Percentiles rank a stretch among this genome's conserved stretches.
Evolutionary conservation across 2,888 invertebrate species (phyloP).

Genomic region (Drosophila kambysellisi): DNA sequence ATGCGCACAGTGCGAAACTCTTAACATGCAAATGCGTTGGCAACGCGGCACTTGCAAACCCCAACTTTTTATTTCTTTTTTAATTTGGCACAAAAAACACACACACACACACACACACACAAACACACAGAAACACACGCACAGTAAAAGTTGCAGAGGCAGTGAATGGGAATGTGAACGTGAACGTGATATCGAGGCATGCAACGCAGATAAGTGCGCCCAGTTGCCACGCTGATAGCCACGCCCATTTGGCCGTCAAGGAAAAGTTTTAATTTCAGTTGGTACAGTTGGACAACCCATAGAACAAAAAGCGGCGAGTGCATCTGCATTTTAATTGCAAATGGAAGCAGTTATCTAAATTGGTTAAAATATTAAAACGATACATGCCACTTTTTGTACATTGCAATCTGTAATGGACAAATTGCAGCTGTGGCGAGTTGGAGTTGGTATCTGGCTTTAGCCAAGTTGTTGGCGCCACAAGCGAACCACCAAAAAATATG

Average conservation of each 20-base stretch:
- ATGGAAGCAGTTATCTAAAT: slow-evolving; percentile 84
- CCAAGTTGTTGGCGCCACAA: slow-evolving; percentile 36
- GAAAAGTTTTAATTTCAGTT: slow-evolving; percentile 80
- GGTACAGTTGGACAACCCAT: slow-evolving; percentile 39
- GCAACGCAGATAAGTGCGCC: slow-evolving; percentile 72
- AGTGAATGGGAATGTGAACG: slow-evolving; percentile 12
- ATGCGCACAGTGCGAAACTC: slow-evolving; percentile 76
- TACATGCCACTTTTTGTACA: slow-evolving; percentile 47
- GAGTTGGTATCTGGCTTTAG: slow-evolving; percentile 1
- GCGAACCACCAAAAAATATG: slow-evolving; percentile 8
- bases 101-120: slow-evolving; percentile 22
- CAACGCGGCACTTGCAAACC: slow-evolving; percentile 24
- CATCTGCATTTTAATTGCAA: slow-evolving; percentile 82
- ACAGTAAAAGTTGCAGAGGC: slow-evolving; percentile 17
- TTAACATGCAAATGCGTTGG: slow-evolving; percentile 76
- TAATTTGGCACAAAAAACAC: slow-evolving; percentile 60
- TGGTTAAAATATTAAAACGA: slow-evolving; percentile 80
- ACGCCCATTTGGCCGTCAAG: slow-evolving; percentile 65
- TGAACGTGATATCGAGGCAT: slow-evolving; percentile 74
- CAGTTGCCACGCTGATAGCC: slow-evolving; percentile 53
- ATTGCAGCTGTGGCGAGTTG: slow-evolving; percentile 29
- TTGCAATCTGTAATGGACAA: slow-evolving; percentile 45
- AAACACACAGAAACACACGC: slow-evolving; percentile 2
- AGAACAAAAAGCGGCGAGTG: slow-evolving; percentile 27
- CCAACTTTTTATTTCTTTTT: slow-evolving; percentile 67